Evolutionary conservation across 1,140 invertebrate species (phyloP), one percentile per base, ranked within the genome.

Genomic region (Temnothorax nylanderi): DNA sequence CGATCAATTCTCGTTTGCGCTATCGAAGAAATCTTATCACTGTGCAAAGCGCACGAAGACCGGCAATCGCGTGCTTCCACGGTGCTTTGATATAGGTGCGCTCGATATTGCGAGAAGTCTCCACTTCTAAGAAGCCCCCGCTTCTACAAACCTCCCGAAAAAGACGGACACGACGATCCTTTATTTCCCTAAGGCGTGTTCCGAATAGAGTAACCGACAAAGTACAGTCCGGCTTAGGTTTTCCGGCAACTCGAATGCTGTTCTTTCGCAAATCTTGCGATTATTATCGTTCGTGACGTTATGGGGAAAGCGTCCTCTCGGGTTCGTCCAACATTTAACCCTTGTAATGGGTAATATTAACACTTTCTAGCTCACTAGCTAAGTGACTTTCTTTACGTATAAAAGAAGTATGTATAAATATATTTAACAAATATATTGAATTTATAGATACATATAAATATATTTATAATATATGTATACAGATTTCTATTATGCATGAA

Each of bases 1-100:
- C 87, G 87, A 72, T 88, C 80, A 69, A 78, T 58, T 49, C 64
- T 77, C 51, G 62, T 64, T 58, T 51, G 4, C 65, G 51, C 34
- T 89, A 92, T 92, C 88, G 87, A 71, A 58, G 90, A 69, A 91
- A 92, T 92, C 90, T 92, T 92, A 92, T 92, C 91, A 74, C 44
- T 92, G 90, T 92, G 90, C 88, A 92, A 92, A 92, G 91, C 64
- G 21, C 60, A 58, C 65, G 58, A 75, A 69, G 88, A 65, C 85
- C 88, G 67, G 65, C 71, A 88, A 86, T 77, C 81, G 85, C 60
- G 60, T 51, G 84, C 85, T 78, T 86, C 75, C 64, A 90, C 76
- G 76, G 84, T 87, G 44, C 90, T 91, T 89, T 91, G 90, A 91
- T 91, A 85, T 86, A 58, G 54, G 87, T 82, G 72, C 76, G 86